Base-by-base conservation (phyloP, 2,113 vertebrate species). In the Indicator indicator region DNA sequence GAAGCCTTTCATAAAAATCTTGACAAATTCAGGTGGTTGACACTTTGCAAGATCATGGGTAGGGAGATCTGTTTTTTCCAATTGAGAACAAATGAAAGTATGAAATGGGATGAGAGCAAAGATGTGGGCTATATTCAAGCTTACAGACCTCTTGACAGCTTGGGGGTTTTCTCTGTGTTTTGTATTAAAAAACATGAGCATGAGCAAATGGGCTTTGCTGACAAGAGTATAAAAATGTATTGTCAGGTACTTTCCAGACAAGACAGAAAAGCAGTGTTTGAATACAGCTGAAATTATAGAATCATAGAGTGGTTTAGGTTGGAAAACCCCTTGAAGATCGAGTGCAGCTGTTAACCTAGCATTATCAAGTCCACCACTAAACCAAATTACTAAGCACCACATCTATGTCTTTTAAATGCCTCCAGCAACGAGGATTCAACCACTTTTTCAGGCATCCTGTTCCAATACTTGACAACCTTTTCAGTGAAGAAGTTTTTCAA, bases 221-320 rank as follows among this genome's bases (percentile, higher is more conserved):
- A 98, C 97, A 98, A 98, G 90, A 96, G 81, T 60, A 94, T 90
- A 96, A 94, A 97, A 97, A 97, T 96, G 95, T 97, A 97, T 94
- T 97, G 96, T 95, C 88, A 95, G 93, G 89, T 91, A 89, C 83
- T 96, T 97, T 90, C 88, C 80, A 97, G 95, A 97, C 77, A 96
- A 96, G 97, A 95, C 83, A 94, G 96, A 84, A 96, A 98, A 96
- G 76, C 64, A 60, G 70, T 88, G 67, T 97, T 96, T 93, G 96
- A 97, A 97, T 82, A 96, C 59, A 92, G 90, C 87, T 67, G 83
- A 97, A 97, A 97, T 23, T 50, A 50, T 50, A 50, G 50, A 50
- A 23, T 52, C 23, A 24, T 24, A 52, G 50, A 52, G 50, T 24
- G 23, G 50, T 52, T 52, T 24, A 52, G 50, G 11, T 24, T 52